phyloP scores from a whole-genome alignment of 2,888 invertebrate genomes.

The Eupithecia abbreviata region DNA sequence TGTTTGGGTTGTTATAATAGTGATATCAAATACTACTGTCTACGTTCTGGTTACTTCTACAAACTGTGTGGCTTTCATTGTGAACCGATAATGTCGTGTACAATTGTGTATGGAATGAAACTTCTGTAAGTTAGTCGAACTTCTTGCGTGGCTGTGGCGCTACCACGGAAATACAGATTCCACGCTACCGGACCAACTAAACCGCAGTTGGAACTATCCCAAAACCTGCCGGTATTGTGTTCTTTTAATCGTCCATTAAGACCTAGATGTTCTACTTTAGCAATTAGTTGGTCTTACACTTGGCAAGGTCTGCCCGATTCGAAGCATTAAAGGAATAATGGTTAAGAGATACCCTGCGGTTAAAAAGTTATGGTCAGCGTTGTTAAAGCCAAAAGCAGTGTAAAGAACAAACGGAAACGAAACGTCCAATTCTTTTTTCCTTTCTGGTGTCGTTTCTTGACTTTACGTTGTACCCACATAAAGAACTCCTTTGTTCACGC shows the following conservation, averaged over 20 bases:
- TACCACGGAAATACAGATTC: constrained; percentile 19
- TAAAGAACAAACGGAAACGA: constrained; percentile 8
- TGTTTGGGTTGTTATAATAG: background rate
- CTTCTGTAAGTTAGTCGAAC: constrained; percentile 3
- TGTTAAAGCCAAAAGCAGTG: background rate
- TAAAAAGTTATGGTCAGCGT: constrained; percentile 11
- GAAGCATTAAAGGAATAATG: constrained; percentile 18
- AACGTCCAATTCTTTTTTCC: constrained; percentile 1
- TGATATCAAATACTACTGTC: background rate
- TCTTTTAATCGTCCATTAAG: constrained; percentile 35
- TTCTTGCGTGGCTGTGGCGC: constrained; percentile 24
- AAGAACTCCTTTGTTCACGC: constrained; percentile 11
- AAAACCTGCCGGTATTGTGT: constrained; percentile 34
- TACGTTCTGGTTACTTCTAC: background rate
- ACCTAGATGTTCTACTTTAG: constrained; percentile 33
- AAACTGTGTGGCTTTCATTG: background rate
- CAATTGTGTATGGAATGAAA: constrained; percentile 4
- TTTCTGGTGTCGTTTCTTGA: constrained; percentile 5
- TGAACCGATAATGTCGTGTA: background rate
- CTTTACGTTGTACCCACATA: constrained; percentile 9
- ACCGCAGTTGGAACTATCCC: constrained; percentile 31
- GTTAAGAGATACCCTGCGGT: constrained; percentile 5
- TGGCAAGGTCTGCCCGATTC: constrained; percentile 23
- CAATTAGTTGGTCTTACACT: constrained; percentile 35
- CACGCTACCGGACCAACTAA: constrained; percentile 22